Base-by-base conservation (phyloP, 2,113 vertebrate species). In the Falco punctatus region DNA sequence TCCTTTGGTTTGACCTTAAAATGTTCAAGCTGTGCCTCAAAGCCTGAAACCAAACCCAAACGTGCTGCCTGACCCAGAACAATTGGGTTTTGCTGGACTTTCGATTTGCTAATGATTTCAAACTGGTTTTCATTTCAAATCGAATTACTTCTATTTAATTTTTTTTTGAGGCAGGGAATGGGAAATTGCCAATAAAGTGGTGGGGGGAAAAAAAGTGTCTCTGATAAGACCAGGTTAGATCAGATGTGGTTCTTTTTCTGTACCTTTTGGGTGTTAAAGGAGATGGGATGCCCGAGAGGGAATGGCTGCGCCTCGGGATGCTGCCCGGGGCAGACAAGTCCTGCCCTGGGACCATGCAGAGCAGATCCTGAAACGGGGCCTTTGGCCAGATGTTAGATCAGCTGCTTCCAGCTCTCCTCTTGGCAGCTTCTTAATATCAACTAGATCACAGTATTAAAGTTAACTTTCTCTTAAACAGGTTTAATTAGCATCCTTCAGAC, bases 381-480 rank as follows among this genome's bases (percentile, higher is more conserved):
- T 40, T 79, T 42, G 54, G 72, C 51, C 20, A 40, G 62, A 20
- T 2, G 0, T 40, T 17, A 24, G 58, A 73, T 28, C 77, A 30
- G 52, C 74, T 19, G 64, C 89, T 65, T 67, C 69, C 88, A 86
- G 55, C 57, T 59, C 80, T 81, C 28, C 87, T 54, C 87, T 54
- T n/a, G 33, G 81, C 73, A 93, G 87, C 89, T 90, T 89, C 84
- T 94, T 94, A 83, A 89, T 84, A 91, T 81, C 80, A 87, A 28
- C 83, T 96, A 30, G n/a, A 88, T 86, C 75, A 66, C 52, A 6
- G 52, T 86, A 94, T 97, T 97, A 97, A 98, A 98, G 96, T 97
- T 93, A 97, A 97, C 97, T 96, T 98, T 97, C 96, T 97, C 97
- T 97, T 96, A 94, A 97, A 94, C 92, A 91, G 96, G 96, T 96